phyloP scores from a whole-genome alignment of 2,888 invertebrate species.

The Gymnoscelis rufifasciata region DNA sequence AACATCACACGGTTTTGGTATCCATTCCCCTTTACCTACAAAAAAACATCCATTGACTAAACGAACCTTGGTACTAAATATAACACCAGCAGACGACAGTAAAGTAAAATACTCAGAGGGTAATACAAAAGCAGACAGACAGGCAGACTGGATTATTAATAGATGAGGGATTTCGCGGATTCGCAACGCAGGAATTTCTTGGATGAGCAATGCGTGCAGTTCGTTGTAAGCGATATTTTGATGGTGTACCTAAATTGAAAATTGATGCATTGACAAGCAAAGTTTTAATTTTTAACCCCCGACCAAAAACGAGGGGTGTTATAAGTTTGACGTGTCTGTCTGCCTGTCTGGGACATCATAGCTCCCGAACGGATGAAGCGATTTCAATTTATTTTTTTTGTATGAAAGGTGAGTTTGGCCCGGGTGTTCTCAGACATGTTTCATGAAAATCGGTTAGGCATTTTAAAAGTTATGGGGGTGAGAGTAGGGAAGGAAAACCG shows the following conservation, averaged over 20 bases:
- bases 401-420: too few species aligned
- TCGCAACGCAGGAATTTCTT: conserved; percentile 24
- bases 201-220: background rate
- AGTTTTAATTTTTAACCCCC: too few species aligned
- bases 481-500: too few species aligned
- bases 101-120: conserved; percentile 34
- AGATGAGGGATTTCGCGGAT: conserved; percentile 39
- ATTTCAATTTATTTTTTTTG: too few species aligned
- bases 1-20: background rate
- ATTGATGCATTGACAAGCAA: too few species aligned
- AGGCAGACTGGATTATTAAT: conserved; percentile 42
- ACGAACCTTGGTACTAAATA: conserved; percentile 54
- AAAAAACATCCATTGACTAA: conserved; percentile 23
- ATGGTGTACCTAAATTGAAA: background rate
- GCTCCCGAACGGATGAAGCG: too few species aligned
- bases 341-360: too few species aligned
- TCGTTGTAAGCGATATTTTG: background rate
- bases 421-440: too few species aligned
- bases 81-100: conserved; percentile 51
- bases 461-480: too few species aligned
- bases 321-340: too few species aligned
- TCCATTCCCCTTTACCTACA: conserved; percentile 11
- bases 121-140: conserved; percentile 62
- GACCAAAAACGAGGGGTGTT: too few species aligned
- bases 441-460: too few species aligned